Evolutionary conservation across 2,113 vertebrate genomes (phyloP).

Genomic region (Phainopepla nitens): DNA sequence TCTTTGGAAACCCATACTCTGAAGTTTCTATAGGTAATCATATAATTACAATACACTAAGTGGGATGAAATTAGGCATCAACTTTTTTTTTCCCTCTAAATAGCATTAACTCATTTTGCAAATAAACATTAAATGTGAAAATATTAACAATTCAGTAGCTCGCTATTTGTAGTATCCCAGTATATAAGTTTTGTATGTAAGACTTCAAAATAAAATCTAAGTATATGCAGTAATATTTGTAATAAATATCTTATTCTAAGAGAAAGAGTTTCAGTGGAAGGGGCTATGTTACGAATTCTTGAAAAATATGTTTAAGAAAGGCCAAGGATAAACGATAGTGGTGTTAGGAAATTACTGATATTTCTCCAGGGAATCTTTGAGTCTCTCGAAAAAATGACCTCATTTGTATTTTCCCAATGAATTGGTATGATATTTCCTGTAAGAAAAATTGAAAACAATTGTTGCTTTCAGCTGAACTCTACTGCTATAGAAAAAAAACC

Average conservation of each 20-base stretch:
- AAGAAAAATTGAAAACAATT: slow-evolving; percentile 69
- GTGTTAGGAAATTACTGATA: slow-evolving; percentile 72
- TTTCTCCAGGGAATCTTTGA: slow-evolving; percentile 73
- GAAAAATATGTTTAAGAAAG: slow-evolving; percentile 66
- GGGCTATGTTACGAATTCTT: slow-evolving; percentile 50
- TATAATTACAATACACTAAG: slow-evolving; percentile 78
- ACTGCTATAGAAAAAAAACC: background rate
- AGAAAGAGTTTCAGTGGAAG: slow-evolving; percentile 55
- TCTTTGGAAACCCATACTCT: slow-evolving; percentile 75
- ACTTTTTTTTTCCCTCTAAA: slow-evolving; percentile 61
- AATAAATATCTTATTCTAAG: slow-evolving; percentile 62
- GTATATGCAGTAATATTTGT: slow-evolving; percentile 61
- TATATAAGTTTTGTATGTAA: slow-evolving; percentile 20
- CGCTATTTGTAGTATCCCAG: background rate
- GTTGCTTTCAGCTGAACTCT: slow-evolving; percentile 58
- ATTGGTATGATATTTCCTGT: slow-evolving; percentile 69
- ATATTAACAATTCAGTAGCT: slow-evolving; percentile 49
- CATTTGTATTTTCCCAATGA: slow-evolving; percentile 71
- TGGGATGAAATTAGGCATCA: slow-evolving; percentile 77
- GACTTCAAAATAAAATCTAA: slow-evolving; percentile 66
- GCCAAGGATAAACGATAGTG: slow-evolving; percentile 60
- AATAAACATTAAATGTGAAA: slow-evolving; percentile 62
- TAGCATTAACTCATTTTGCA: slow-evolving; percentile 58
- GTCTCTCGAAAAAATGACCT: slow-evolving; percentile 61
- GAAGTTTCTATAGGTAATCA: slow-evolving; percentile 82